A percentile compares a stretch with the other conserved stretches of the same genome.
Evolutionary conservation across 2,113 vertebrate species (phyloP).

Genomic region (Lagopus leucura): DNA sequence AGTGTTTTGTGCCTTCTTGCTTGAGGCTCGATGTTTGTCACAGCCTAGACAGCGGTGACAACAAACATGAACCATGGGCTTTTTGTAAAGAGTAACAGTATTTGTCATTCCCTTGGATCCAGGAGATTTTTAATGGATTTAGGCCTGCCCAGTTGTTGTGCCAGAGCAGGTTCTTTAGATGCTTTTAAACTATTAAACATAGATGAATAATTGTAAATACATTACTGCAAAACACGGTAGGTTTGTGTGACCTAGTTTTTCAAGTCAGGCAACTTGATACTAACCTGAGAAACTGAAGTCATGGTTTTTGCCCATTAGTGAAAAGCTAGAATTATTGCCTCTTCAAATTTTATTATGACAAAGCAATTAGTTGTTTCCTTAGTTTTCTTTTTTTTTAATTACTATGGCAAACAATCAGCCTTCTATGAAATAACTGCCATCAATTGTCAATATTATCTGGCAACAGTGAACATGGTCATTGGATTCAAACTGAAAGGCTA

Average conservation of each 20-base stretch:
- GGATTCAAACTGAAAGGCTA: conserved; percentile 43
- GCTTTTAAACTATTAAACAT: not conserved
- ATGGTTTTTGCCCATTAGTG: not conserved
- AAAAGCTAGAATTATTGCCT: not conserved
- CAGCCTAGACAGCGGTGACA: not conserved
- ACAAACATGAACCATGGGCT: not conserved
- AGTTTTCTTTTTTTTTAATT: not conserved
- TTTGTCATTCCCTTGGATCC: not conserved
- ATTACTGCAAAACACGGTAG: not conserved
- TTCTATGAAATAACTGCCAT: conserved; percentile 34
- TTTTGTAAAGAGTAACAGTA: conserved; percentile 3
- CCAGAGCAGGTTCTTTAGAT: not conserved
- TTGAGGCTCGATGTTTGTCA: not conserved
- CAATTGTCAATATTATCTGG: conserved; percentile 51
- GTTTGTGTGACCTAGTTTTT: not conserved
- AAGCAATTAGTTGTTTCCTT: not conserved
- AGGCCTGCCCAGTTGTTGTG: not conserved
- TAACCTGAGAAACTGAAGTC: not conserved
- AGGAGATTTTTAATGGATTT: not conserved
- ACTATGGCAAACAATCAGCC: not conserved
- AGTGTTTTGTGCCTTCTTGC: conserved; percentile 32
- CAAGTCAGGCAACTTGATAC: not conserved
- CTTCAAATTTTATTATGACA: not conserved
- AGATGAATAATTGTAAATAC: not conserved
- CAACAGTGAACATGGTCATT: conserved; percentile 27